Evolutionary conservation across 2,797 vertebrate species (phyloP).

Genomic region (Simalia tracyae): DNA sequence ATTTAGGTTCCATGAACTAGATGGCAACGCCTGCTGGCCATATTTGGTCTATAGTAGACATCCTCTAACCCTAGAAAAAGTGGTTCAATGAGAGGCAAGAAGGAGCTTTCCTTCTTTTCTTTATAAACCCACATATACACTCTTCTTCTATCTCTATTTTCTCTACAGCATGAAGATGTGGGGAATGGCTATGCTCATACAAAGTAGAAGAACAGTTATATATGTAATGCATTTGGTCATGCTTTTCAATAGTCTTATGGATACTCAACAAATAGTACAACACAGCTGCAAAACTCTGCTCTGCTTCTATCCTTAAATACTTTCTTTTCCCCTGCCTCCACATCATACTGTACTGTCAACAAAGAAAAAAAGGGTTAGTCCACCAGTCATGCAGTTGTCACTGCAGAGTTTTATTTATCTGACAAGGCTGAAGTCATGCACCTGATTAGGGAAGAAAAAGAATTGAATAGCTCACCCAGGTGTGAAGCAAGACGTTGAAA

Average conservation of each 20-base stretch:
- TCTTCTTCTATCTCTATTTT: background rate
- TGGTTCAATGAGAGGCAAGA: background rate
- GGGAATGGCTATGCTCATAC: background rate
- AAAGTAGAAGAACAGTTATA: background rate
- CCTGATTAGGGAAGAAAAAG: constrained; percentile 30
- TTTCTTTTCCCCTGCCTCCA: background rate
- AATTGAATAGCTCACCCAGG: background rate
- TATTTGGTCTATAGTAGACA: background rate
- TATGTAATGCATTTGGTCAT: background rate
- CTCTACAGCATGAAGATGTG: background rate
- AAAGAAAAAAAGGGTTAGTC: constrained; percentile 17
- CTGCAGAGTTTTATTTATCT: constrained; percentile 37
- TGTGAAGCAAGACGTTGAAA: constrained; percentile 4
- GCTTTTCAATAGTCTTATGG: constrained; percentile 4
- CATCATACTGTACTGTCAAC: background rate
- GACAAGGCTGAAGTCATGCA: constrained; percentile 34
- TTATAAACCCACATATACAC: background rate
- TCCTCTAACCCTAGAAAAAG: background rate
- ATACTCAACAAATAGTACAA: background rate
- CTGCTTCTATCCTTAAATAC: background rate
- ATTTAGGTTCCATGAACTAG: background rate
- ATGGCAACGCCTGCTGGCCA: background rate
- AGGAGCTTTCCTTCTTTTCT: background rate
- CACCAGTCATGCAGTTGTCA: constrained; percentile 9
- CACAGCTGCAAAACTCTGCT: background rate